Conservation (phyloP, 2,888 invertebrate genomes). For the Frankliniella fusca region DNA sequence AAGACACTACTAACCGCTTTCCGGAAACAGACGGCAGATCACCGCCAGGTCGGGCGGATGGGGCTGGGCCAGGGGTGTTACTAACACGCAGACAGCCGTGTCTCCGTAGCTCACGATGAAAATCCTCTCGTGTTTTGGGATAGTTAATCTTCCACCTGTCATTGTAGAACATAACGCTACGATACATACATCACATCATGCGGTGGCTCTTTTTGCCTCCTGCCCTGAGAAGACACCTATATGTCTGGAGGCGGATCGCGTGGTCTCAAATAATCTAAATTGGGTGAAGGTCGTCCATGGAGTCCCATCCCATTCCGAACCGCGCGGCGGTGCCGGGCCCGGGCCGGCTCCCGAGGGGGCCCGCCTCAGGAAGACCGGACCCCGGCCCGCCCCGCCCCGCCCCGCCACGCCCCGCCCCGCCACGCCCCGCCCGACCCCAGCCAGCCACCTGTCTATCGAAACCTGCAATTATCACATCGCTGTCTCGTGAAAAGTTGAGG, state of each 20-base stretch:
- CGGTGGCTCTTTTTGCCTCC: too few relatives aligned
- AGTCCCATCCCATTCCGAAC: background rate
- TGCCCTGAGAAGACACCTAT: too few relatives aligned
- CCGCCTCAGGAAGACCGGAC: background rate
- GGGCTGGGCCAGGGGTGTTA: too few relatives aligned
- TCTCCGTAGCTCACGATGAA: too few relatives aligned
- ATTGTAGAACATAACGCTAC: too few relatives aligned
- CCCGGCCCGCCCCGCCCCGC: background rate
- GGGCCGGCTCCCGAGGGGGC: background rate
- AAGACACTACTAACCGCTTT: too few relatives aligned
- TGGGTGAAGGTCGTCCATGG: background rate
- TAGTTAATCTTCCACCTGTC: too few relatives aligned
- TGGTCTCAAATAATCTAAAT: background rate
- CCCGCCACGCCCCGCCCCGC: background rate
- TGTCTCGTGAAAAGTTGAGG: background rate
- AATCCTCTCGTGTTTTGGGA: too few relatives aligned
- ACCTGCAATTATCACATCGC: background rate
- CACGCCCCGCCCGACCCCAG: slow-evolving; percentile 19
- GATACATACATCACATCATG: too few relatives aligned
- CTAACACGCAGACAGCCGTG: too few relatives aligned
- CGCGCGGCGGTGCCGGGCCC: background rate
- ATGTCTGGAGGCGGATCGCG: background rate
- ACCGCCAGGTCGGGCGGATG: too few relatives aligned
- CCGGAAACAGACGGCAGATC: too few relatives aligned
- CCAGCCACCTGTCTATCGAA: background rate